Base-by-base conservation (phyloP, 2,113 vertebrate genomes). In the Salminus brasiliensis region DNA sequence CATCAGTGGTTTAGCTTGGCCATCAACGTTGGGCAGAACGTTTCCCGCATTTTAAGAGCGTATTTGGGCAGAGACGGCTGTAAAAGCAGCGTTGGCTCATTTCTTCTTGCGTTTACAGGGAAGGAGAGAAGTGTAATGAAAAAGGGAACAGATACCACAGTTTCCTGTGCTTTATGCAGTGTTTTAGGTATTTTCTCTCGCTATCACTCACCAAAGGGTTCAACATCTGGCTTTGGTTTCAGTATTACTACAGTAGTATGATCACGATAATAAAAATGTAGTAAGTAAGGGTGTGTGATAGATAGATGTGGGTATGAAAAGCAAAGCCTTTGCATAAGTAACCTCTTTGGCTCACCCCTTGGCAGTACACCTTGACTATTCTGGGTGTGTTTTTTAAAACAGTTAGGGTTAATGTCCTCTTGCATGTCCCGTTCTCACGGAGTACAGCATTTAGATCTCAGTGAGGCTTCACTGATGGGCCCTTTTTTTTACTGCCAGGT, bases 401-500 rank as follows among this genome's bases (percentile, higher is more conserved):
- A 65, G 34, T 5, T 13, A 34, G 36, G 52, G 25, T 72, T 76
- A 32, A 62, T 71, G 15, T 57, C 41, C 15, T 39, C 45, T 49
- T 65, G 23, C 57, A 23, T 47, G 43, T 11, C 39, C 63, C 66
- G 21, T 49, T 74, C 70, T 72, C 34, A 41, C 76, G 78, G n/a
- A 41, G 29, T 29, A 29, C 70, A 30, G 36, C n/a, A 45, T 82
- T 67, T 67, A 34, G n/a, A 79, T 68, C 62, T 72, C 57, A 74
- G 43, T 70, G 41, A 84, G 60, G 78, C 75, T 21, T 79, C 65
- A 76, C 69, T 32, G 47, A 59, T 66, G 34, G 30, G 21, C 7
- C 29, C n/a, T n/a, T 47, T 81, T 78, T 59, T 68, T 36, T 43
- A 27, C 77, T 47, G 41, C 76, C 84, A 86, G 81, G 88, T 92